Evolutionary conservation across 2,113 vertebrate species (phyloP), one percentile per base, ranked within the genome.

Genomic region (Odocoileus hemionus): DNA sequence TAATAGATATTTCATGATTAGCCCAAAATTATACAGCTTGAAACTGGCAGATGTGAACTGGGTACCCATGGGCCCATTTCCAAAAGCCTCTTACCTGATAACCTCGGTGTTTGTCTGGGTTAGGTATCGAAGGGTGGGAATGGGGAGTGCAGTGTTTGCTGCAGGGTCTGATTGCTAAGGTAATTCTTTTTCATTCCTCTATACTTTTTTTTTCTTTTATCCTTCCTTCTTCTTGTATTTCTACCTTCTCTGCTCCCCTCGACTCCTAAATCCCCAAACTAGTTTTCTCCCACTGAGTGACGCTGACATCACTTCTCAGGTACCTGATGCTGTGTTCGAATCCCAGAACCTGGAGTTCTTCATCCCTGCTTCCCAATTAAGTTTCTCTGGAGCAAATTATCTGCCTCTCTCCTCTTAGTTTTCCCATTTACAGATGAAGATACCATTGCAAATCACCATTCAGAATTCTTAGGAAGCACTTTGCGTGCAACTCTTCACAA

Each of bases 271-370:
- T 26, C 11, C 1, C 7, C 33, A 70, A 39, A 52, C 25, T n/a
- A 74, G 4, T 47, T 85, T 91, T 47, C 36, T 92, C 43, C 82
- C 33, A 8, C 2, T 64, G 19, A 3, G 14, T 80, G 6, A 52
- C 47, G 6, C 0, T 74, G 47, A 15, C 17, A 23, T 78, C 2
- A 2, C 5, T 43, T 78, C 33, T 47, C 36, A 36, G 30, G 12
- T 3, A 7, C 11, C 12, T 25, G 57, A 45, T 11, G 4, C 52
- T 2, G 0, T 9, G 2, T 58, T 45, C 25, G n/a, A 45, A 36
- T 78, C 30, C 4, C 4, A 0, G 5, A 64, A 47, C 28, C 61
- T n/a, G 28, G 9, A 25, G 16, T 91, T 79, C 50, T 89, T 30
- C 6, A 25, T 60, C 45, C 78, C 39, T 16, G 30, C 36, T 67